Evolutionary conservation across 1,140 invertebrate species (phyloP), one percentile per base, ranked within the genome.

Genomic region (Philopotamus ludificatus): DNA sequence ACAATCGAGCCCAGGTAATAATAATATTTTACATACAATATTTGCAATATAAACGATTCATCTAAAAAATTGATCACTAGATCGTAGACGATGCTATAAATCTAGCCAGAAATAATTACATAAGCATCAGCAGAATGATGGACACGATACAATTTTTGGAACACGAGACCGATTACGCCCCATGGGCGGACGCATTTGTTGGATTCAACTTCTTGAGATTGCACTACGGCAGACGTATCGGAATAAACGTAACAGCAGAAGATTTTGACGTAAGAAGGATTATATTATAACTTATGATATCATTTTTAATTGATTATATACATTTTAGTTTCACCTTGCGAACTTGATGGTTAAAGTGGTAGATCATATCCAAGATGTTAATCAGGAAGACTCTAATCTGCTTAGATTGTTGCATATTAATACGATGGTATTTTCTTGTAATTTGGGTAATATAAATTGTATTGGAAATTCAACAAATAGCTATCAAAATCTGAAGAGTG

Each of bases 101-200:
- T 58, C 79, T 90, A 25, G 83, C 80, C 0, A 73, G 77, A 53
- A 78, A 77, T 49, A 75, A 75, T 22, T 57, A 75, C 0, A 71
- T 81, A n/a, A 39, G 73, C 1, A 86, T 87, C 62, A 65, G 71
- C 1, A 76, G 75, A 60, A 80, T 84, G 0, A 73, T 90, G 1
- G 78, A 85, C 7, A 76, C 87, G 10, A 75, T 85, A 0, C 77
- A 82, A 0, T 89, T 88, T 74, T 73, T 91, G 51, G 73, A 80
- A 60, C 79, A 82, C 8, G 89, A 90, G 76, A 81, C 76, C 18
- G 77, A 85, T 10, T 87, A 86, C 63, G 77, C 85, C 12, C 86
- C 88, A 1, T 91, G 89, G 89, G 76, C 81, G 3, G 75, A 87
- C 1, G 87, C 86, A 3, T 81, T 84, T 25, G 80, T 74, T 28